These are phyloP conservation scores for Oenanthe melanoleuca DNA, from an alignment of 2,113 vertebrate species.

Conservation along the genomic window DNA sequence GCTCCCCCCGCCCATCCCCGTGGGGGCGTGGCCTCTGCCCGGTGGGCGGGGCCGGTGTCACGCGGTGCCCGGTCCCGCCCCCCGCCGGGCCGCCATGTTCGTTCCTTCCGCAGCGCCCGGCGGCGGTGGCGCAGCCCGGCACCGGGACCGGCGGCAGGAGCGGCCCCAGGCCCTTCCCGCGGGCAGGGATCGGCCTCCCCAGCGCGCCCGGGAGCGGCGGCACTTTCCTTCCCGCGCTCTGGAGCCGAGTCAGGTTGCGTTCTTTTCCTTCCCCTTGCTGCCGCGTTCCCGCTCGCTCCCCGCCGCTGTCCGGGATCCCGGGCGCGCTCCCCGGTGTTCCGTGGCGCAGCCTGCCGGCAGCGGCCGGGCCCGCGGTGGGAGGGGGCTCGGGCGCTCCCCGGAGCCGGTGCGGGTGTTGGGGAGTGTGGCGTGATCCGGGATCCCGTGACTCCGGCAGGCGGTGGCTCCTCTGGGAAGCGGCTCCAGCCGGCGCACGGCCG, in stretches of 20 bases:
- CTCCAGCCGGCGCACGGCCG: background rate
- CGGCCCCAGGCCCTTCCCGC: background rate
- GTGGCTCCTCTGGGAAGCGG: conserved; percentile 27
- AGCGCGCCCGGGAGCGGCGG: background rate
- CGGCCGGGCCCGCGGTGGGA: background rate
- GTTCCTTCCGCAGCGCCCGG: background rate
- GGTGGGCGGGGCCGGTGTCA: accelerated
- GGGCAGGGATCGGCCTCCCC: background rate
- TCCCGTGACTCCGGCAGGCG: conserved; percentile 63
- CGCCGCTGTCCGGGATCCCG: background rate
- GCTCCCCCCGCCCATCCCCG: accelerated
- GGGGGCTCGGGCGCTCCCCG: background rate
- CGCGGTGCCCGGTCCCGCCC: background rate
- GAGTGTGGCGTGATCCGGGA: conserved; percentile 9
- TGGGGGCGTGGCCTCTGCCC: background rate
- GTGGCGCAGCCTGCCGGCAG: background rate
- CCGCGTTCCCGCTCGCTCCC: background rate
- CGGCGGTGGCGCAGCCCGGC: background rate
- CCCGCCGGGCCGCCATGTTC: conserved; percentile 61
- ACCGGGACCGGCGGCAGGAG: background rate
- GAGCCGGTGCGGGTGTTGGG: background rate
- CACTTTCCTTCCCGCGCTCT: background rate
- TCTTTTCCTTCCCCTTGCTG: background rate
- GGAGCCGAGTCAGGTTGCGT: background rate
- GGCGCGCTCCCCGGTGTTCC: background rate